A percentile compares a stretch with the other conserved stretches of the same genome.
Conservation (phyloP, 2,797 vertebrate species). For the Orientallactaga sibirica region DNA sequence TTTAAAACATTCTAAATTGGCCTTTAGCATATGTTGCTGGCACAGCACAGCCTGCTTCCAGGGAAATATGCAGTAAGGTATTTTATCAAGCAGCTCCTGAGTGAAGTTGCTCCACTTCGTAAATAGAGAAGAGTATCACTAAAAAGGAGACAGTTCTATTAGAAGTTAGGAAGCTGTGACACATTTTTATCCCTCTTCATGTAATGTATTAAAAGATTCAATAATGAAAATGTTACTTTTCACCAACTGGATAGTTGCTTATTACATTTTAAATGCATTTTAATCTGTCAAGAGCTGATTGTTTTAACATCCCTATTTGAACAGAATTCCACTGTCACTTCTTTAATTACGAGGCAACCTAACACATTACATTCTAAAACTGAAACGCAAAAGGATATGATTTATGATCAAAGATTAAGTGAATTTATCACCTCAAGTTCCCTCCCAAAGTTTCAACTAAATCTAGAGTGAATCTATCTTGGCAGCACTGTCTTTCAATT, state of each 20-base stretch:
- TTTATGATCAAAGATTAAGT: slow-evolving; percentile 66
- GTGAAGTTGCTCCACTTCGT: slow-evolving; percentile 67
- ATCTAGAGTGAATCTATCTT: slow-evolving; percentile 61
- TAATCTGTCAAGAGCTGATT: slow-evolving; percentile 67
- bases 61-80: slow-evolving; percentile 69
- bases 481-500: slow-evolving; percentile 51
- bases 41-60: slow-evolving; percentile 69
- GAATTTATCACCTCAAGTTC: slow-evolving; percentile 68
- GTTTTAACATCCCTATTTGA: slow-evolving; percentile 59
- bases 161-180: slow-evolving; percentile 61
- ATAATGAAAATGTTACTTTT: slow-evolving; percentile 73
- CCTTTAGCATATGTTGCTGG: slow-evolving; percentile 72
- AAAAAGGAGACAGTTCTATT: slow-evolving; percentile 64
- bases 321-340: slow-evolving; percentile 44
- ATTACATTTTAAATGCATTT: slow-evolving; percentile 78
- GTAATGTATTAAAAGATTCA: slow-evolving; percentile 51
- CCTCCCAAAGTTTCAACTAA: slow-evolving; percentile 71
- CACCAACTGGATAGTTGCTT: slow-evolving; percentile 58
- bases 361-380: slow-evolving; percentile 65
- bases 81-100: slow-evolving; percentile 79
- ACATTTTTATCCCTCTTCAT: slow-evolving; percentile 49
- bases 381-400: slow-evolving; percentile 71
- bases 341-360: slow-evolving; percentile 62
- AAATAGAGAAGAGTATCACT: slow-evolving; percentile 69
- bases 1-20: slow-evolving; percentile 78